Evolutionary conservation across 1,140 invertebrate species (phyloP), one percentile per base, ranked within the genome.

Genomic region (Gryllus bimaculatus): DNA sequence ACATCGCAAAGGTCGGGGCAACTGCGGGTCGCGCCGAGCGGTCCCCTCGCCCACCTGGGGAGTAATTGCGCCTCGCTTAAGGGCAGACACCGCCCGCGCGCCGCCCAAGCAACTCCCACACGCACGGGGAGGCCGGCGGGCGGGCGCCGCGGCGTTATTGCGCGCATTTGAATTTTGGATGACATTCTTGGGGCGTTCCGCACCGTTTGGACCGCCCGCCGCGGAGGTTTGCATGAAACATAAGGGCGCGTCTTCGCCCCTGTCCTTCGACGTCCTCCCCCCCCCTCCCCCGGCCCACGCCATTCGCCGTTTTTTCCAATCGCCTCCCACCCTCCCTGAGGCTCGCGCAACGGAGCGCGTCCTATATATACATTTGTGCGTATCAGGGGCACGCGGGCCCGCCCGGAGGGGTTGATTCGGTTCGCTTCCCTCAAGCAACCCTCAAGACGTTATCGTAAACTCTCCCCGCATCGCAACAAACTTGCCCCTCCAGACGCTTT

Each of bases 351-450:
- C 54, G 54, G 54, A 66, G 54, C 54, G 54, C 54, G 54, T 66
- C 54, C 54, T 66, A 66, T 66, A 66, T 66, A 66, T 66, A 66
- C 54, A 66, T 66, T 66, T 66, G 54, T 66, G 54, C 54, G 54
- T 66, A 66, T 18, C 54, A 66, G 18, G 54, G 54, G 54, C 10
- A 18, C 54, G 54, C 10, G 54, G 10, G 54, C 10, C 10, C 54
- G 7, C 54, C 54, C 10, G 10, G 54, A 66, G 54, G 54, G 54
- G 54, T 66, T 66, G 54, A 66, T 66, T 66, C 54, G 54, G 54
- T 66, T 66, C 54, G 54, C 54, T 66, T 66, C 54, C 54, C 54
- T 66, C 54, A 66, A 66, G 54, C 54, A 66, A 66, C 54, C 54
- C 54, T 66, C 54, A 66, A 66, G 54, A 66, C 54, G 54, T 66